Percentiles rank a stretch among this genome's conserved stretches.
phyloP scores from a whole-genome alignment of 2,797 vertebrate species.

The Malacoctenus gilli region DNA sequence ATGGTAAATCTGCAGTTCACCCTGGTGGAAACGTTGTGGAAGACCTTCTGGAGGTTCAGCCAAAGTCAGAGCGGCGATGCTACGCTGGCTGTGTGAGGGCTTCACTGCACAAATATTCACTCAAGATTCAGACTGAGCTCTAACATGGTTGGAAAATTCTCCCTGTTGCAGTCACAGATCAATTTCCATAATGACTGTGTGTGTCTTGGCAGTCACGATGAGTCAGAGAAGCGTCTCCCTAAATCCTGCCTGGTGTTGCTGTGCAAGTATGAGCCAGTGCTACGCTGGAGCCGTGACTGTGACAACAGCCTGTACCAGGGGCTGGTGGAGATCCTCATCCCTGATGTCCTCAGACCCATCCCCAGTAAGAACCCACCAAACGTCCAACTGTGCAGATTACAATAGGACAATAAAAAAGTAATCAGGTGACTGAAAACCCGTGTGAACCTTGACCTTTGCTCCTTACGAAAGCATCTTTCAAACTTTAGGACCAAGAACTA shows the following conservation, averaged over 20 bases:
- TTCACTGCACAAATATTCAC: slow-evolving; percentile 6
- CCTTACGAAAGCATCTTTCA: no score
- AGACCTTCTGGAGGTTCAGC: slow-evolving; percentile 94
- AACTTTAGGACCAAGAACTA: no score
- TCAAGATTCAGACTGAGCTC: slow-evolving; percentile 1
- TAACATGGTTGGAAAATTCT: neutral
- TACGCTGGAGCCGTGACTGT: slow-evolving; percentile 92
- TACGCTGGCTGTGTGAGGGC: slow-evolving; percentile 86
- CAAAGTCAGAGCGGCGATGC: slow-evolving; percentile 86
- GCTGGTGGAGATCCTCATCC: slow-evolving; percentile 94
- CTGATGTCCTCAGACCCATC: slow-evolving; percentile 94
- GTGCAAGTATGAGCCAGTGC: slow-evolving; percentile 92
- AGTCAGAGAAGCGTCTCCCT: slow-evolving; percentile 93
- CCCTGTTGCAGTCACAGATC: neutral
- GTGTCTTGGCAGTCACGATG: slow-evolving; percentile 84
- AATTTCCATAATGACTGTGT: slow-evolving; percentile 7
- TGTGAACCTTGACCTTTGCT: no score
- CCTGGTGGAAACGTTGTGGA: slow-evolving; percentile 94
- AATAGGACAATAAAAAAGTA: no score
- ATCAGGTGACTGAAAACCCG: no score
- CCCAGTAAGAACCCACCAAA: slow-evolving; percentile 83
- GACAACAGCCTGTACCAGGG: slow-evolving; percentile 94
- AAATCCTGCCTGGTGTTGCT: slow-evolving; percentile 90
- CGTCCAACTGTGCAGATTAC: neutral
- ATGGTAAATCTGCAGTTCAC: slow-evolving; percentile 96